These are phyloP conservation scores for Rhynchotus rufescens DNA, from an alignment of 2,797 vertebrate species.

Conservation along the genomic window DNA sequence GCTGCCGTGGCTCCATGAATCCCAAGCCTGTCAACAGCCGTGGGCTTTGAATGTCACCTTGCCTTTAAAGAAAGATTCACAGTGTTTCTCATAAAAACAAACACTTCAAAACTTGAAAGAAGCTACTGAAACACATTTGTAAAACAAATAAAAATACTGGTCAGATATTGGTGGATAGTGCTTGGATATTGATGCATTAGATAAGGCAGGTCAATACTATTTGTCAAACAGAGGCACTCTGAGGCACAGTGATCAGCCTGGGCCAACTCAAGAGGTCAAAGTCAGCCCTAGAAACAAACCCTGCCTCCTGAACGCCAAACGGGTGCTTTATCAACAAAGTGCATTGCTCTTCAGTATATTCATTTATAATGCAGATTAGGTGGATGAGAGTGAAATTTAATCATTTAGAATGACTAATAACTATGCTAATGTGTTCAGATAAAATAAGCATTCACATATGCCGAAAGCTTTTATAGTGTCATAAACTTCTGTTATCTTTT, in stretches of 20 bases:
- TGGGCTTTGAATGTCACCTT: background rate
- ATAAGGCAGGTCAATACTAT: background rate
- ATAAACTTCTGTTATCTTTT: slow-evolving; percentile 67
- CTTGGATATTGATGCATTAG: background rate
- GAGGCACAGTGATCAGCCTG: background rate
- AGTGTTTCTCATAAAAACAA: background rate
- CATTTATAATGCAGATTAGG: slow-evolving; percentile 65
- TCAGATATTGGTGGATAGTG: background rate
- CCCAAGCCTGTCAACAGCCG: background rate
- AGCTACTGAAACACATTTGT: background rate
- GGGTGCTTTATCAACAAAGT: slow-evolving; percentile 9
- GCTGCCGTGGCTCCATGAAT: background rate
- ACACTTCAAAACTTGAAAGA: background rate
- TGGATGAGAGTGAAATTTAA: slow-evolving; percentile 47
- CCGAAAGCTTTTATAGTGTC: slow-evolving; percentile 51
- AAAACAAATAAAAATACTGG: background rate
- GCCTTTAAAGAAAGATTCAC: background rate
- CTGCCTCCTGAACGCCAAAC: background rate
- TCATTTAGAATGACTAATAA: slow-evolving; percentile 65
- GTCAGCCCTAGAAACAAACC: background rate
- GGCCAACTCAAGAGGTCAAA: background rate
- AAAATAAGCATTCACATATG: slow-evolving; percentile 60
- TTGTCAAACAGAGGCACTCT: background rate
- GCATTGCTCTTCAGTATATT: slow-evolving; percentile 34
- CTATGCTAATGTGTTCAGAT: slow-evolving; percentile 69